Conservation (phyloP, 2,797 vertebrate species). For the Benthosema pterotum region DNA sequence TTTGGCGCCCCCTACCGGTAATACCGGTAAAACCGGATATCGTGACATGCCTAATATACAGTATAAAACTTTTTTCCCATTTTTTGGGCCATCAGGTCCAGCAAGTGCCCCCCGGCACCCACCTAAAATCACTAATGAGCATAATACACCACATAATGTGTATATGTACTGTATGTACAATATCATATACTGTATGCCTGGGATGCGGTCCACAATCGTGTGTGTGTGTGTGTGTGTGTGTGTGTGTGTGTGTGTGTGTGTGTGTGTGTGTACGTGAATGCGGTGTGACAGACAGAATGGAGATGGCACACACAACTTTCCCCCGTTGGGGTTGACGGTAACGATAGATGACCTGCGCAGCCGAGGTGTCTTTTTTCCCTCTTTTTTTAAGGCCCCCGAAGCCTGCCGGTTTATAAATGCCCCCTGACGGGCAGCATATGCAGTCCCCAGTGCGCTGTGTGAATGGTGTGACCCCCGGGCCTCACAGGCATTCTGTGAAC, state of each 20-base stretch:
- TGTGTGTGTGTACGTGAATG: too few relatives aligned
- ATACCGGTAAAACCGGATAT: too few relatives aligned
- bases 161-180: too few relatives aligned
- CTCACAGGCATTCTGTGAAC: conserved; percentile 49
- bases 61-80: too few relatives aligned
- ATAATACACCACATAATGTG: not conserved
- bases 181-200: not conserved
- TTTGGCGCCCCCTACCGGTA: too few relatives aligned
- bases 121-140: too few relatives aligned
- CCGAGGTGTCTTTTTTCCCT: conserved; percentile 50
- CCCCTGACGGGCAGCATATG: conserved; percentile 37
- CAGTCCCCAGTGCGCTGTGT: conserved; percentile 24
- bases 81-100: too few relatives aligned
- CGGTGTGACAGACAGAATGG: conserved; percentile 75
- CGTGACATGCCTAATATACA: too few relatives aligned
- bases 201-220: conserved; percentile 25
- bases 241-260: too few relatives aligned
- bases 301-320: conserved; percentile 74
- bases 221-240: not conserved
- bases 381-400: conserved; percentile 36
- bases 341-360: conserved; percentile 60
- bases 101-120: too few relatives aligned
- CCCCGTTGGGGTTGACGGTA: conserved; percentile 65
- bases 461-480: conserved; percentile 7
- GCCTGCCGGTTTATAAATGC: conserved; percentile 51